Base-by-base conservation (phyloP, 2,888 invertebrate genomes). In the Drosophila mimetica region DNA sequence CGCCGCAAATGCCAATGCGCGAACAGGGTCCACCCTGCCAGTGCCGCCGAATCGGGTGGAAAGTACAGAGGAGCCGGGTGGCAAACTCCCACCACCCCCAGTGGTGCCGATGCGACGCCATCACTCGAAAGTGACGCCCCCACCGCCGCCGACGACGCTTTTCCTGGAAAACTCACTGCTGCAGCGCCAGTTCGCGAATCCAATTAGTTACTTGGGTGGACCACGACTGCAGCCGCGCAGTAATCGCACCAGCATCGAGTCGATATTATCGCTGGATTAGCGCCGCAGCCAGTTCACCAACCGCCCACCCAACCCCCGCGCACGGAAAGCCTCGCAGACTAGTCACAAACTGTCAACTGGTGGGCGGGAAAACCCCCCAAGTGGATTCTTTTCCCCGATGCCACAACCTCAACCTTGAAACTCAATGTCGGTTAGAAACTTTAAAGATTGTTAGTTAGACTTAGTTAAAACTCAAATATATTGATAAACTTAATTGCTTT, bases 141-240 rank as follows among this genome's bases (percentile, higher is more conserved):
- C 14, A 58, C 60, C 61, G 2, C 22, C 51, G 18, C 58, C 88
- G 42, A 89, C 92, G 36, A 94, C 94, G 32, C 90, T 92, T 63
- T 93, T 89, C 86, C 75, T 88, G 42, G 88, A 84, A 65, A 76
- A 61, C 60, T 82, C 88, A 16, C 63, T 87, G 75, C 55, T 59
- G 74, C 89, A 87, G 61, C 87, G 92, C 9, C 90, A 91, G 74
- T 95, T 94, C 89, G 93, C 92, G 67, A 95, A 95, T 92, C 95
- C 95, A 46, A 92, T 95, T 82, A 95, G 95, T 90, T 95, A 95
- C 90, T 91, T 95, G 79, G 95, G 95, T 69, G 95, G 94, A 59
- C 94, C 94, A 13, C 91, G 93, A 75, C 89, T 94, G 74, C 90
- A 90, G 71, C 86, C 92, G 44, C 91, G 90, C 78, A 83, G 82